Evolutionary conservation across 2,113 vertebrate genomes (phyloP).

Genomic region (Erythrocercus mccallii): DNA sequence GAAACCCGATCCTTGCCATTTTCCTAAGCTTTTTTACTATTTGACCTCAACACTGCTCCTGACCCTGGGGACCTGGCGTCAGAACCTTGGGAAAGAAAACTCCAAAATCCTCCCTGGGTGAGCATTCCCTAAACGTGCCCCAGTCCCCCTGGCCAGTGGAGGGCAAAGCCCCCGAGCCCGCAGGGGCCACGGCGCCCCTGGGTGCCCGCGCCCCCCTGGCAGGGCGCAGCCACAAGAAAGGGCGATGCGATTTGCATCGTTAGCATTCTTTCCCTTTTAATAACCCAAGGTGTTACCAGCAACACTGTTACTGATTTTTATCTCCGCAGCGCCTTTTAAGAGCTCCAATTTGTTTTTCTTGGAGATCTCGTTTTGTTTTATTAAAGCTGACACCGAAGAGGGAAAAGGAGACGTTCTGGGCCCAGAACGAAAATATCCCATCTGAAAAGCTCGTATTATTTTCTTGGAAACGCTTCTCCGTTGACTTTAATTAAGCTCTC

Average conservation of each 20-base stretch:
- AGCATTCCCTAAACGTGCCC: rapidly evolving
- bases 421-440: not conserved
- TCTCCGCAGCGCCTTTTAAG: slow-evolving; percentile 30
- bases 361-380: slow-evolving; percentile 44
- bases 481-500: slow-evolving; percentile 53
- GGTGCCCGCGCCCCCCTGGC: not conserved
- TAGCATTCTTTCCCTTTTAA: slow-evolving; percentile 61
- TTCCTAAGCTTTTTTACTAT: not conserved
- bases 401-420: slow-evolving; percentile 13
- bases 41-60: rapidly evolving
- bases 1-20: not conserved
- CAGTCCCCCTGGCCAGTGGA: rapidly evolving
- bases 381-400: slow-evolving; percentile 30
- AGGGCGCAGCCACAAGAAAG: slow-evolving; percentile 45
- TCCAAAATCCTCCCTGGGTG: not conserved
- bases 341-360: slow-evolving; percentile 57
- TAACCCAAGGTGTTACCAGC: slow-evolving; percentile 65
- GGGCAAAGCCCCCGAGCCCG: not conserved
- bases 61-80: rapidly evolving
- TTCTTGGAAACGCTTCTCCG: slow-evolving; percentile 33
- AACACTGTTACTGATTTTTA: slow-evolving; percentile 60
- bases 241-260: slow-evolving; percentile 28
- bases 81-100: not conserved
- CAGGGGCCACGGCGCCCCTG: too few species aligned
- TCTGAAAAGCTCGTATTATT: slow-evolving; percentile 17